A percentile compares a stretch with the other conserved stretches of the same genome.
Conservation (phyloP, 1,140 invertebrate genomes). For the Heliconius congener region DNA sequence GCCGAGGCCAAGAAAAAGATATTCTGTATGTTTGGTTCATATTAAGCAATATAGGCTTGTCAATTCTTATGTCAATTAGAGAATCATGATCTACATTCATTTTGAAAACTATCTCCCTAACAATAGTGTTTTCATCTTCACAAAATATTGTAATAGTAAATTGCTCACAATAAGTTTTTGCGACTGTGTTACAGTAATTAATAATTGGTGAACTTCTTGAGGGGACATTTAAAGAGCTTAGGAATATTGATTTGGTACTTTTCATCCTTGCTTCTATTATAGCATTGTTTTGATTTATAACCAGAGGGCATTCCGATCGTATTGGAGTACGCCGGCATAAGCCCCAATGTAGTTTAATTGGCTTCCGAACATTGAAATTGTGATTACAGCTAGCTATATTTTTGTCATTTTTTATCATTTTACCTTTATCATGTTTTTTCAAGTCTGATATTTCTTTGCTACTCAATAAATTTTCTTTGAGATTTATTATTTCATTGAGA, state of each 20-base stretch:
- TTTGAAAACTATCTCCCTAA: conserved; percentile 56
- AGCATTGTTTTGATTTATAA: conserved; percentile 61
- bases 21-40: conserved; percentile 76
- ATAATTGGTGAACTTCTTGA: conserved; percentile 68
- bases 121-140: conserved; percentile 61
- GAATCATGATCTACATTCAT: conserved; percentile 69
- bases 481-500: conserved; percentile 55
- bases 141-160: conserved; percentile 61
- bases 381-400: conserved; percentile 35
- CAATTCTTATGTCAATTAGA: conserved; percentile 65
- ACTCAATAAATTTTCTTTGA: conserved; percentile 55
- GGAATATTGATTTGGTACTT: conserved; percentile 72
- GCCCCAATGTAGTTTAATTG: conserved; percentile 66
- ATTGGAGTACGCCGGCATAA: conserved; percentile 68
- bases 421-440: conserved; percentile 43
- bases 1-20: conserved; percentile 65
- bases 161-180: conserved; percentile 68
- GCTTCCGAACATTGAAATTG: conserved; percentile 45
- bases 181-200: conserved; percentile 55
- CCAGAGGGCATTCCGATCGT: conserved; percentile 65
- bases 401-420: conserved; percentile 33
- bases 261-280: conserved; percentile 65
- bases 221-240: conserved; percentile 72
- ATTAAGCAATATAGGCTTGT: conserved; percentile 67
- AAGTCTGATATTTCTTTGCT: conserved; percentile 51